Evolutionary conservation across 2,888 invertebrate genomes (phyloP), one percentile per base, ranked within the genome.

Genomic region (Pemphredon lugubris): DNA sequence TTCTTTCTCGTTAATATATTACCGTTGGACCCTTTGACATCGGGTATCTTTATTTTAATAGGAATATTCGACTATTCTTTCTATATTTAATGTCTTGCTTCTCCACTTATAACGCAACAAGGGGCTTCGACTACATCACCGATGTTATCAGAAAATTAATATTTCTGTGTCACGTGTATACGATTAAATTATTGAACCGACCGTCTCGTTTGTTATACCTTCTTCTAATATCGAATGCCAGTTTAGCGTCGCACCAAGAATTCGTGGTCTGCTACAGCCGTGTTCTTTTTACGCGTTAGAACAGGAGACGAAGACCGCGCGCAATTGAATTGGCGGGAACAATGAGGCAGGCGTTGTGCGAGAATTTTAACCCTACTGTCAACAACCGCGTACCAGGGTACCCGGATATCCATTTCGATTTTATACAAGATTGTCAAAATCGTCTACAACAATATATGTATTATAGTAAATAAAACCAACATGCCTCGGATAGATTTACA

Each of bases 31-130:
- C 3, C 3, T 13, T 0, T 5, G 30, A 6, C 47, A 53, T 69
- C 67, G 58, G 16, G 34, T 26, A 16, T 53, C 48, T 66, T 69
- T 69, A 53, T 69, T 58, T 65, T 53, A 58, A 69, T n/a, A n/a
- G n/a, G n/a, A n/a, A 34, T 34, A 34, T n/a, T 9, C 34, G 34
- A 2, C n/a, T n/a, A 34, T 34, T 34, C 34, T 34, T 1, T n/a
- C 3, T n/a, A n/a, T n/a, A 34, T 34, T 34, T n/a, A 34, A 9
- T n/a, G 3, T 34, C 2, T 9, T n/a, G 34, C 4, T 34, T 34
- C 9, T 48, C 20, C 69, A 37, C 40, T 20, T 14, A 37, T 11
- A 53, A 40, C 57, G 66, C 69, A 69, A 66, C 58, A 69, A 53
- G 66, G 34, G 20, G 34, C 9, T 45, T 26, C 51, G 37, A 37